Evolutionary conservation across 2,888 invertebrate genomes (phyloP), one percentile per base, ranked within the genome.

Genomic region (Lacanobia oleracea): DNA sequence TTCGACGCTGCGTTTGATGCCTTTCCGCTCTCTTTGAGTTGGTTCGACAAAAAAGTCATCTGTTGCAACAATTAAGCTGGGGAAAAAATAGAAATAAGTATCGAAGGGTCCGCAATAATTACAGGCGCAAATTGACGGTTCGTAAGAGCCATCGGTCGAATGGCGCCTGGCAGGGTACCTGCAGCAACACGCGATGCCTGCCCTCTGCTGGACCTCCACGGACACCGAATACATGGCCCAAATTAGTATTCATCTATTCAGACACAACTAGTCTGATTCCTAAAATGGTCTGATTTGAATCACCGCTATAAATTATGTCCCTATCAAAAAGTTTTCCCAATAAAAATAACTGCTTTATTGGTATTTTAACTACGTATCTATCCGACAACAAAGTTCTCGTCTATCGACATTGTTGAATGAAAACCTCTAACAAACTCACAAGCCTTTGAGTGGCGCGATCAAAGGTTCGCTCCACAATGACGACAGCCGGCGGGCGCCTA

Each of bases 81-180:
- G 88, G 91, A 96, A 96, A 75, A 96, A 96, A 94, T 95, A 93
- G 94, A 95, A 93, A 95, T 95, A 96, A 96, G 95, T 95, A 96
- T 95, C 94, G 95, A 95, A 95, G 96, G 96, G 96, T 94, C 96
- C 93, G 95, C 94, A 95, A 95, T 96, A 96, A 96, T 96, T 96
- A 96, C 94, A 95, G 94, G 91, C 94, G 93, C 93, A 95, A 95
- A 96, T 95, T 95, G 95, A 93, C 92, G 95, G 96, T 95, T 95
- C 93, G 93, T 94, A 92, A 94, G 89, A 93, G 92, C 91, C 90
- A 90, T 91, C 88, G 92, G 88, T 86, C 86, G 92, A 91, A 88
- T 91, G 96, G 96, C 95, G 96, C 95, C 96, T 92, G 91, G 85
- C 90, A 91, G 91, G 91, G 86, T 92, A 94, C 95, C 95, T 94